Evolutionary conservation across 2,113 vertebrate genomes (phyloP).

Genomic region (Australoheros scitulus): DNA sequence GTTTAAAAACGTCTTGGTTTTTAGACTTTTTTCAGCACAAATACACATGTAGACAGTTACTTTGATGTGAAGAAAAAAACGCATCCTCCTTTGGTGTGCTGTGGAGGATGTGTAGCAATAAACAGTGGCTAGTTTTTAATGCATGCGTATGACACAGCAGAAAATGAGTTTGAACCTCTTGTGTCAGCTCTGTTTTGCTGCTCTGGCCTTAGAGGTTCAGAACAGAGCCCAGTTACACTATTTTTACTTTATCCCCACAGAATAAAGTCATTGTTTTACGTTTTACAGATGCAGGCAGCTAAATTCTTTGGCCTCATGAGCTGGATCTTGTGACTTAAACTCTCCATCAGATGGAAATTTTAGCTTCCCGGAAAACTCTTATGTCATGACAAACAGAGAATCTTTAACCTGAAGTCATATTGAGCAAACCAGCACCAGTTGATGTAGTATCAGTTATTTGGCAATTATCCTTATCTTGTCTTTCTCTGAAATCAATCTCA

Average conservation of each 20-base stretch:
- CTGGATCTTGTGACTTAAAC: slow-evolving; percentile 74
- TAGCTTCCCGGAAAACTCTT: slow-evolving; percentile 31
- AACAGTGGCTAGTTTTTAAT: slow-evolving; percentile 13
- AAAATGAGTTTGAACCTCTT: slow-evolving; percentile 24
- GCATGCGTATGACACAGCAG: slow-evolving; percentile 55
- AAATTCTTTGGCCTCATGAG: slow-evolving; percentile 57
- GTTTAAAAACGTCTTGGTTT: background rate
- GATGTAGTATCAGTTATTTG: background rate
- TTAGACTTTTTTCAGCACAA: background rate
- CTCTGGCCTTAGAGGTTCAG: slow-evolving; percentile 34
- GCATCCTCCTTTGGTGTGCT: slow-evolving; percentile 31
- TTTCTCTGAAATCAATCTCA: background rate
- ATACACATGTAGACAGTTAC: background rate
- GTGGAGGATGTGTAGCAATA: slow-evolving; percentile 43
- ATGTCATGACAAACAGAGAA: slow-evolving; percentile 8
- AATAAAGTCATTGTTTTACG: slow-evolving; percentile 74
- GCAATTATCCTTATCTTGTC: background rate
- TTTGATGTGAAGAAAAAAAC: background rate
- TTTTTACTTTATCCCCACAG: slow-evolving; percentile 50
- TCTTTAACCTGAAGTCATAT: background rate
- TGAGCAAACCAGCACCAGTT: background rate
- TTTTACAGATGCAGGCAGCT: slow-evolving; percentile 57
- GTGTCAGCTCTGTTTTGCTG: slow-evolving; percentile 1
- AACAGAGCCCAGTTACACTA: slow-evolving; percentile 31
- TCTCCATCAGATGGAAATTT: slow-evolving; percentile 37